These are phyloP conservation scores for Tricholaema leucomelas DNA, from an alignment of 2,113 vertebrate genomes.

Conservation along the genomic window DNA sequence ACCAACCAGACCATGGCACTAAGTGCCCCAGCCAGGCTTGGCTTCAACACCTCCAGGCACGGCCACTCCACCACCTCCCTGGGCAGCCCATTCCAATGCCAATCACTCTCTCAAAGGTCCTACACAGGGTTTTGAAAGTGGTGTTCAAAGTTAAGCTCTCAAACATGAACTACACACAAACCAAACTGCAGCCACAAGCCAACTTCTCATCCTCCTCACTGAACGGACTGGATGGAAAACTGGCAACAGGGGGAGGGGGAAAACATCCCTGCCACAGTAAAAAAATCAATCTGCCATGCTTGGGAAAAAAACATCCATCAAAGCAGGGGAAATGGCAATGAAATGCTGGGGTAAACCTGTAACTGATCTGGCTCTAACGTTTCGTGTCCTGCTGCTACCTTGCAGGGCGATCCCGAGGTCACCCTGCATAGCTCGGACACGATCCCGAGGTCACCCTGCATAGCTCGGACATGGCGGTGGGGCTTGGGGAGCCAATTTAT, in stretches of 20 bases:
- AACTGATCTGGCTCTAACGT: slow-evolving; percentile 61
- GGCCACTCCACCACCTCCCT: too few species aligned
- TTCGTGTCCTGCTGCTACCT: slow-evolving; percentile 47
- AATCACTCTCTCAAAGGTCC: too few species aligned
- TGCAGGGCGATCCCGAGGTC: too few species aligned
- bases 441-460: too few species aligned
- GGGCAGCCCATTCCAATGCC: not conserved
- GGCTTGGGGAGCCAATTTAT: slow-evolving; percentile 35
- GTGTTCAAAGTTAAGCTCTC: not conserved
- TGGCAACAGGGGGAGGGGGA: slow-evolving; percentile 28
- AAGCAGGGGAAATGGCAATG: slow-evolving; percentile 53
- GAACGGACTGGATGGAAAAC: slow-evolving; percentile 63
- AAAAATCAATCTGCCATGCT: slow-evolving; percentile 73
- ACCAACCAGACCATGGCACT: too few species aligned
- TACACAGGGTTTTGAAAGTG: slow-evolving; percentile 10
- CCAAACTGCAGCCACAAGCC: slow-evolving; percentile 66
- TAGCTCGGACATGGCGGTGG: slow-evolving; percentile 39
- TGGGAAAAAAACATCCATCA: slow-evolving; percentile 69
- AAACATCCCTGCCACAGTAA: slow-evolving; percentile 65
- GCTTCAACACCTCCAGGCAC: too few species aligned
- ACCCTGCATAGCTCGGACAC: too few species aligned
- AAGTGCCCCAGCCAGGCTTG: too few species aligned
- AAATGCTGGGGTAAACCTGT: slow-evolving; percentile 57
- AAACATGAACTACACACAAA: slow-evolving; percentile 42
- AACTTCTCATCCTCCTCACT: slow-evolving; percentile 67